Evolutionary conservation across 2,113 vertebrate species (phyloP).

Genomic region (Amblyopsis rosae): DNA sequence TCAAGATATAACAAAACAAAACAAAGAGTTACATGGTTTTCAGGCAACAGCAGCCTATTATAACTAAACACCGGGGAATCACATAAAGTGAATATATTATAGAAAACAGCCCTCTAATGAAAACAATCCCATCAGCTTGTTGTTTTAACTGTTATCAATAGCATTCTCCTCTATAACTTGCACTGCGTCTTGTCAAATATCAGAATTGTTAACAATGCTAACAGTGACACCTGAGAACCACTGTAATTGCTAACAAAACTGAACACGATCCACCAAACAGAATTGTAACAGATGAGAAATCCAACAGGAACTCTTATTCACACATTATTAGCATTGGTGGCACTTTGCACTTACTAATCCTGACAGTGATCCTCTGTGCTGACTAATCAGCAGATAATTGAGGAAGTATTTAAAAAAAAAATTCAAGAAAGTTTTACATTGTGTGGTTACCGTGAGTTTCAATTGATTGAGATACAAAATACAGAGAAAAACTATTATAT

Average conservation of each 20-base stretch:
- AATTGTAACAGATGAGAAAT: background rate
- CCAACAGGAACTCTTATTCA: background rate
- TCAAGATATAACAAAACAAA: constrained; percentile 21
- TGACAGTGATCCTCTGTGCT: background rate
- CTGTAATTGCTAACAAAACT: background rate
- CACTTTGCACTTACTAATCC: constrained; percentile 6
- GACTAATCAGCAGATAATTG: background rate
- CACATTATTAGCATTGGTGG: background rate
- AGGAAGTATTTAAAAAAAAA: background rate
- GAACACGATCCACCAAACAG: background rate
- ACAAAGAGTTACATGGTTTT: constrained; percentile 18
- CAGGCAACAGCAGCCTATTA: constrained; percentile 27
- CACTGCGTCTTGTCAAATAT: background rate
- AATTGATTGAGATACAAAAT: background rate
- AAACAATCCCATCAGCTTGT: constrained; percentile 18
- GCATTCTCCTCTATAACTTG: constrained; percentile 9
- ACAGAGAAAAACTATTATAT: background rate
- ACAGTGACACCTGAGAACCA: background rate
- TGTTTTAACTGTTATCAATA: background rate
- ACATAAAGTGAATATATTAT: constrained; percentile 33
- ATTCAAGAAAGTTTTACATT: background rate
- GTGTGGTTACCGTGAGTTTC: background rate
- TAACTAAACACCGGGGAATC: constrained; percentile 26
- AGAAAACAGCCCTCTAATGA: constrained; percentile 45
- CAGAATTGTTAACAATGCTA: background rate